Evolutionary conservation across 2,797 vertebrate species (phyloP).

Genomic region (Chloroceryle inda): DNA sequence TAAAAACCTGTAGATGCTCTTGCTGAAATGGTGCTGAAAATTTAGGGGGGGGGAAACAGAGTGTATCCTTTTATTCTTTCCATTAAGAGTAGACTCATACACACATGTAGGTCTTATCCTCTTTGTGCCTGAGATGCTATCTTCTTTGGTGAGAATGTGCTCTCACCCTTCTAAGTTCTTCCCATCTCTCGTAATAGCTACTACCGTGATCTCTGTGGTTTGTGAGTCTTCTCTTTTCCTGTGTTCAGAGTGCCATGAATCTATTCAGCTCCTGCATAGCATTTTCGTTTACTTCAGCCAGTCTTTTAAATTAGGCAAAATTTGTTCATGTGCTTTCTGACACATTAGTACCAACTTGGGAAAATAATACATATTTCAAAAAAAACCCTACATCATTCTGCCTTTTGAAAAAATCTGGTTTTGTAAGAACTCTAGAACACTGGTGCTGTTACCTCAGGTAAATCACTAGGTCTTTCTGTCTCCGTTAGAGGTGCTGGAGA

Average conservation of each 20-base stretch:
- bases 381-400: not conserved
- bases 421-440: not conserved
- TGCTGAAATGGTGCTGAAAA: not conserved
- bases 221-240: not conserved
- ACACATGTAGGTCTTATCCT: not conserved
- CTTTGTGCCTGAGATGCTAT: not conserved
- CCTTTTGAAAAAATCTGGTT: not conserved
- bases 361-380: not conserved
- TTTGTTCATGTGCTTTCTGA: not conserved
- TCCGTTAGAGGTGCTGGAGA: not conserved
- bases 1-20: not conserved
- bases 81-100: not conserved
- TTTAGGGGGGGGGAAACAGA: accelerated
- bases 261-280: not conserved
- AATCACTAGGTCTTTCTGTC: not conserved
- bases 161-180: not conserved
- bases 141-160: not conserved
- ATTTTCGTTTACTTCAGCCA: not conserved
- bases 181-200: not conserved
- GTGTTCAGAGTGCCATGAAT: not conserved
- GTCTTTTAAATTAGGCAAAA: not conserved
- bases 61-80: not conserved
- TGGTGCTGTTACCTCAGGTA: not conserved
- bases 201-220: not conserved
- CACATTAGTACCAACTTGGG: not conserved